Percentiles rank a stretch among this genome's conserved stretches.
Evolutionary conservation across 2,888 invertebrate genomes (phyloP).

Genomic region (Lapara coniferarum): DNA sequence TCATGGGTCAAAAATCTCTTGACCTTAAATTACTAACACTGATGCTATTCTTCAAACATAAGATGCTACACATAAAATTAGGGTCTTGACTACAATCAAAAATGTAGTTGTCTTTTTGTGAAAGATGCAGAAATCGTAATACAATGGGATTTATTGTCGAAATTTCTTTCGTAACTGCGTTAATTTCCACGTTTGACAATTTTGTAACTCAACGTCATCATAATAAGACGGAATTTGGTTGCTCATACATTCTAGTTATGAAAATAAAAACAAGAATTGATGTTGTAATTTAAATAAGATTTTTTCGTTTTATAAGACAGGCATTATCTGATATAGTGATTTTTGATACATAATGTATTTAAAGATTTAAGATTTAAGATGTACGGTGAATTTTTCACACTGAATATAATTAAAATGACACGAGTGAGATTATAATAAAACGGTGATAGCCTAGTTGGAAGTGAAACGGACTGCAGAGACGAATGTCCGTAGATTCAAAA

Average conservation of each 20-base stretch:
- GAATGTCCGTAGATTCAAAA: no score
- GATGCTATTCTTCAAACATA: not conserved
- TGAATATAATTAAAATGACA: no score
- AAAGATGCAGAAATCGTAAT: not conserved
- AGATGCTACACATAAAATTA: not conserved
- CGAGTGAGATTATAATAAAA: no score
- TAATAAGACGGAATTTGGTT: not conserved
- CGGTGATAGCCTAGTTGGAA: no score
- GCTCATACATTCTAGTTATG: not conserved
- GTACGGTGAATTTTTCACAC: no score
- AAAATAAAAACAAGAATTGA: not conserved
- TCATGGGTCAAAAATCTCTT: not conserved
- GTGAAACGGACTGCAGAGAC: no score
- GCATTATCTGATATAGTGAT: no score
- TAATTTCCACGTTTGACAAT: not conserved
- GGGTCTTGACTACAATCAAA: no score
- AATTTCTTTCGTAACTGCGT: not conserved
- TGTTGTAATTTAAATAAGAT: conserved; percentile 3
- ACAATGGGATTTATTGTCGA: conserved; percentile 1
- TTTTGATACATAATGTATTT: no score
- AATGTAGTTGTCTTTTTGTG: not conserved
- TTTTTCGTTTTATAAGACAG: not conserved
- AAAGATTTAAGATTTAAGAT: no score
- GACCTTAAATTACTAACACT: not conserved
- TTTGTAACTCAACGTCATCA: not conserved